Evolutionary conservation across 2,113 vertebrate species (phyloP), one percentile per base, ranked within the genome.

Genomic region (Cyprinodon tularosa): DNA sequence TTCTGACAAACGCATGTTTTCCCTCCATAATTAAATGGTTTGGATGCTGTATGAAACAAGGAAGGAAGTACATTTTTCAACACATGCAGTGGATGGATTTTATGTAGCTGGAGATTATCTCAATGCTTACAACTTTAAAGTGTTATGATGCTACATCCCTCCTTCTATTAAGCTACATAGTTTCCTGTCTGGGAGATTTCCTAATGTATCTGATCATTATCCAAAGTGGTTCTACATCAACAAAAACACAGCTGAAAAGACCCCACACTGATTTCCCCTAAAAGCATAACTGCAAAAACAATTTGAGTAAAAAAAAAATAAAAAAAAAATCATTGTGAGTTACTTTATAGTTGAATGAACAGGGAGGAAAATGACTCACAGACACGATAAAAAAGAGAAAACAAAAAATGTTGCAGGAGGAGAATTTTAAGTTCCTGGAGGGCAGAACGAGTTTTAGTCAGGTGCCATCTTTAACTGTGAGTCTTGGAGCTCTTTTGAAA

Each of bases 381-480:
- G 80, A 85, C 4, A 12, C 63, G 86, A 60, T 83, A 80, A 89
- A 92, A 90, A 84, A 68, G 78, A 84, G 86, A 87, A 90, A 88
- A 89, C 87, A 88, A 86, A 81, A 91, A 94, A 92, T 90, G 78
- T 63, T 57, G 15, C 86, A 92, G 84, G 38, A 12, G 57, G 80
- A 62, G 67, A 73, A 71, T 82, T 81, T 88, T 88, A 74, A 74
- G 71, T 82, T 81, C 88, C 84, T 87, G 73, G 82, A 72, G 68
- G 61, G 78, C 22, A 66, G 78, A 53, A 68, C 69, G 86, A 84
- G 83, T 76, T 72, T 88, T 88, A 91, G 76, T 90, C 82, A 85
- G 89, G 91, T 94, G 92, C 92, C 91, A 90, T 95, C 94, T 93
- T 94, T 87, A 86, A 89, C 92, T 76, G 81, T 89, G 80, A 85